A percentile compares a stretch with the other conserved stretches of the same genome.
Evolutionary conservation across 1,140 invertebrate genomes (phyloP).

Genomic region (Drosophila trapezifrons): DNA sequence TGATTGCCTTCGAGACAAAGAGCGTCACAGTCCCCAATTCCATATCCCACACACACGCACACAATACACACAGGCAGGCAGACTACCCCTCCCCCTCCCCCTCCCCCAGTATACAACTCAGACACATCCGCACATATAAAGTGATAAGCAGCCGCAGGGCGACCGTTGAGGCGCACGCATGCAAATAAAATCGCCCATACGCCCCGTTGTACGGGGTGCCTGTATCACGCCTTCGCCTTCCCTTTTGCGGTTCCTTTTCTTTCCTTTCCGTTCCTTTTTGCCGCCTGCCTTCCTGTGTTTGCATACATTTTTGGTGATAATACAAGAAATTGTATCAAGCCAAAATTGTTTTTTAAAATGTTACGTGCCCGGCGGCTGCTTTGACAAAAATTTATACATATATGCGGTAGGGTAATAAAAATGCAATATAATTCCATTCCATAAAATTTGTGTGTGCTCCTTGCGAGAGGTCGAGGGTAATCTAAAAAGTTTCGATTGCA

Average conservation of each 20-base stretch:
- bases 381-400: constrained; percentile 48
- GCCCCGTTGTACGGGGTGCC: constrained; percentile 48
- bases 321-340: constrained; percentile 74
- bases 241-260: constrained; percentile 6
- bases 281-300: constrained; percentile 33
- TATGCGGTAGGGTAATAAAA: constrained; percentile 72
- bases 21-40: not conserved
- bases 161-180: constrained; percentile 46
- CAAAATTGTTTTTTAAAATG: constrained; percentile 81
- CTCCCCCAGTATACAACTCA: not conserved
- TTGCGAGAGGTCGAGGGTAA: constrained; percentile 26
- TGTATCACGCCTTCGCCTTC: constrained; percentile 16
- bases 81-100: not conserved
- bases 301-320: constrained; percentile 76
- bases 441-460: constrained; percentile 50
- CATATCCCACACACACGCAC: constrained; percentile 6
- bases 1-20: constrained; percentile 1
- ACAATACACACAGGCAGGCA: not conserved
- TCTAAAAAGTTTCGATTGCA: constrained; percentile 62
- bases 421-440: constrained; percentile 75
- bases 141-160: constrained; percentile 74
- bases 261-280: not conserved
- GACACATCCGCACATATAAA: constrained; percentile 33
- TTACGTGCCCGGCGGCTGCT: constrained; percentile 69
- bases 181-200: constrained; percentile 78